These are phyloP conservation scores for Apamea sordens DNA, from an alignment of 2,888 invertebrate genomes.

Conservation along the genomic window DNA sequence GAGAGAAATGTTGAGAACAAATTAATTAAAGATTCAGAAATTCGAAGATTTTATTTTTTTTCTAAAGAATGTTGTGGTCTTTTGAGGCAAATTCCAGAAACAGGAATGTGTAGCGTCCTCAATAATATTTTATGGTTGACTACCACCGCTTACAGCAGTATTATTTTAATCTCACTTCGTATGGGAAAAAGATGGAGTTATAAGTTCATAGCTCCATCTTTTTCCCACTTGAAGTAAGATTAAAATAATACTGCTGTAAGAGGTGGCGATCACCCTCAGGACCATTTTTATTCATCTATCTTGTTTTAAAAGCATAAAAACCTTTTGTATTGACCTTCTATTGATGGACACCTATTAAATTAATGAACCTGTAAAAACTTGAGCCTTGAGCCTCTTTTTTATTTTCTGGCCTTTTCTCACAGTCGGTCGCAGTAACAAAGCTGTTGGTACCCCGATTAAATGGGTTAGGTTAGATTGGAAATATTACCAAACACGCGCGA, in stretches of 20 bases:
- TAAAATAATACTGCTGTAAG: no score
- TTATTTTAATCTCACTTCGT: no score
- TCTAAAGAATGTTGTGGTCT: no score
- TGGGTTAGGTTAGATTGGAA: neutral
- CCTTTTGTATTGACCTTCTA: no score
- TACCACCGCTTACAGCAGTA: no score
- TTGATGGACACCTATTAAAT: neutral
- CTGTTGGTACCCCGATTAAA: neutral
- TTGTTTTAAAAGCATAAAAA: neutral
- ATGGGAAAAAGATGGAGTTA: no score
- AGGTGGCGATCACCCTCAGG: no score
- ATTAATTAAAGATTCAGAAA: neutral
- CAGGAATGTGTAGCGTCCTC: neutral
- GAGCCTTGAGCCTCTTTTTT: neutral
- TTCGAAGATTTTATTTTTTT: neutral
- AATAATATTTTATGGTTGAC: neutral
- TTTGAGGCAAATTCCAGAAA: neutral
- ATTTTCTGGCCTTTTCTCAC: neutral
- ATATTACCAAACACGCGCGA: neutral
- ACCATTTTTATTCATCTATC: neutral
- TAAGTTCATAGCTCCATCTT: no score
- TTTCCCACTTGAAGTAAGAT: no score
- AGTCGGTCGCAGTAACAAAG: neutral
- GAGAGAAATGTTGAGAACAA: neutral
- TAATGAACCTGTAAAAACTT: neutral